These are phyloP conservation scores for Didymodactylos carnosus DNA, from an alignment of 2,888 invertebrate species.

Conservation along the genomic window DNA sequence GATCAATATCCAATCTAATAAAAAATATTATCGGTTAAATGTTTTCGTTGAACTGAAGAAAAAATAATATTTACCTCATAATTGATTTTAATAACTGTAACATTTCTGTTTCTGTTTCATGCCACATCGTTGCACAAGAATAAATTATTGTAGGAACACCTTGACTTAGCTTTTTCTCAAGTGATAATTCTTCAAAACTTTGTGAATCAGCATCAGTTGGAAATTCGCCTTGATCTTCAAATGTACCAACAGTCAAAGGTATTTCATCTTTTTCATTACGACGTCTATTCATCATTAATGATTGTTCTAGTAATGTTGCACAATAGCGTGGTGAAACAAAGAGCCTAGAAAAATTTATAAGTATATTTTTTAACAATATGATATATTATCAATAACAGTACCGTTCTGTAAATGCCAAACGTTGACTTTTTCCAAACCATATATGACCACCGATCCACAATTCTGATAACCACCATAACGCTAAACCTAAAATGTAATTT, in stretches of 20 bases:
- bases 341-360: conserved; percentile 31
- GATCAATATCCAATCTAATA: conserved; percentile 30
- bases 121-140: conserved; percentile 34
- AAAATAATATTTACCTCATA: conserved; percentile 25
- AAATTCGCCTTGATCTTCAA: conserved; percentile 16
- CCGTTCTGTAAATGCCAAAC: conserved; percentile 28
- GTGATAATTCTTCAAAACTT: conserved; percentile 1
- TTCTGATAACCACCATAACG: conserved; percentile 25
- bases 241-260: conserved; percentile 4
- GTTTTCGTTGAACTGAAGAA: background rate
- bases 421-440: conserved; percentile 25
- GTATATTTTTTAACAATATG: background rate
- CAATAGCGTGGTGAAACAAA: conserved; percentile 85
- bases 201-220: conserved; percentile 7
- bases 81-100: conserved; percentile 29
- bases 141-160: conserved; percentile 21
- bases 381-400: background rate
- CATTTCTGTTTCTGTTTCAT: conserved; percentile 30
- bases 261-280: conserved; percentile 56
- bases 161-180: conserved; percentile 19
- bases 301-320: conserved; percentile 73
- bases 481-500: conserved; percentile 18
- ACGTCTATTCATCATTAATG: conserved; percentile 69
- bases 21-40: background rate
- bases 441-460: conserved; percentile 25